Percentiles rank a stretch among this genome's conserved stretches.
phyloP scores from a whole-genome alignment of 1,140 invertebrate species.

The Chrysomallon squamiferum region DNA sequence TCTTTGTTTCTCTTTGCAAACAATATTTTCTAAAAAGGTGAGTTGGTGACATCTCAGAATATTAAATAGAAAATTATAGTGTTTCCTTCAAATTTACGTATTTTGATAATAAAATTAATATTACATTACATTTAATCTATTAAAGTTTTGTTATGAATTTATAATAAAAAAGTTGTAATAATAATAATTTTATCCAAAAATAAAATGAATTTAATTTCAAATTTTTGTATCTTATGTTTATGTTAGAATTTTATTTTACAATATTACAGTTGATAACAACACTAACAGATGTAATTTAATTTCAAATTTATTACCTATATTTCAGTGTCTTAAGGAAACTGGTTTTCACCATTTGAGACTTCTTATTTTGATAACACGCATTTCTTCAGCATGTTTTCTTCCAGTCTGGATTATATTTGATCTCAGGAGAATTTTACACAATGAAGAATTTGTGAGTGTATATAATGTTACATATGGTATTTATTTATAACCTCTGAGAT shows the following conservation, averaged over 20 bases:
- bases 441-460: slow-evolving; percentile 67
- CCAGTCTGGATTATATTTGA: slow-evolving; percentile 87
- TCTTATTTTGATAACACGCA: slow-evolving; percentile 80
- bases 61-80: too few species aligned
- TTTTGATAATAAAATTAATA: neutral
- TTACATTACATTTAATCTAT: neutral
- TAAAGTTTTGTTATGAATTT: neutral
- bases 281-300: too few species aligned
- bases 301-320: neutral
- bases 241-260: too few species aligned
- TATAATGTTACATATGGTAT: neutral
- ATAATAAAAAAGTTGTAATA: neutral
- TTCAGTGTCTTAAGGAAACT: slow-evolving; percentile 83
- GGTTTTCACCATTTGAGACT: slow-evolving; percentile 86
- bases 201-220: too few species aligned
- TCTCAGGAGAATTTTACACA: slow-evolving; percentile 71
- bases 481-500: neutral
- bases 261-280: too few species aligned
- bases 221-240: too few species aligned
- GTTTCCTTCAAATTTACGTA: too few species aligned
- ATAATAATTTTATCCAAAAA: too few species aligned
- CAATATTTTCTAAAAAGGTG: slow-evolving; percentile 96
- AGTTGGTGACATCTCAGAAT: slow-evolving; percentile 6
- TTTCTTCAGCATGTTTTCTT: slow-evolving; percentile 84
- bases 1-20: slow-evolving; percentile 88